Conservation (phyloP, 2,797 vertebrate genomes). For the Sebastes diploproa region DNA sequence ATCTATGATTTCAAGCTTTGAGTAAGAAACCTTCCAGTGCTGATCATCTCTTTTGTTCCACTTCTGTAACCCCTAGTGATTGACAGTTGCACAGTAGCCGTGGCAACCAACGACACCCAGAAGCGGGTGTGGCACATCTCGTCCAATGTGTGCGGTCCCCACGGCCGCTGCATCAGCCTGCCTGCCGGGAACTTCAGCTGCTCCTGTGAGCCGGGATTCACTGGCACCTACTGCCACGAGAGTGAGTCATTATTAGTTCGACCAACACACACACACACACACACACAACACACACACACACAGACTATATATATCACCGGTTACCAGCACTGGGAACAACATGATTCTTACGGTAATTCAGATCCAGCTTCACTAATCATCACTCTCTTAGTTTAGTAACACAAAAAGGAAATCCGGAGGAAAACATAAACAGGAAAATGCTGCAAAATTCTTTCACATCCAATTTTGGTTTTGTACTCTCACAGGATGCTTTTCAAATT, state of each 20-base stretch:
- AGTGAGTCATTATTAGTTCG: conserved; percentile 83
- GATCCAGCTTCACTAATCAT: conserved; percentile 13
- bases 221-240: conserved; percentile 94
- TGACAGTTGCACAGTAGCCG: conserved; percentile 92
- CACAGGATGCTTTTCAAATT: neutral
- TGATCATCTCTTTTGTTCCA: neutral
- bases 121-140: conserved; percentile 84
- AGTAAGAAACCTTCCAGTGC: neutral
- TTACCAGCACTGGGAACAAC: conserved; percentile 44
- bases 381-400: conserved; percentile 28
- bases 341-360: conserved; percentile 32
- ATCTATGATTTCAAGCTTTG: neutral
- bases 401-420: neutral
- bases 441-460: neutral
- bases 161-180: conserved; percentile 90
- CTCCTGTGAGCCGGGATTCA: conserved; percentile 92
- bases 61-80: conserved; percentile 81
- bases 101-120: conserved; percentile 83
- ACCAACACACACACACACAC: neutral
- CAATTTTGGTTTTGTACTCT: neutral
- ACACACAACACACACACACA: conserved; percentile 3
- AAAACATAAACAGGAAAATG: neutral
- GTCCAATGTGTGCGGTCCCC: conserved; percentile 93
- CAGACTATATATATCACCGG: conserved; percentile 56
- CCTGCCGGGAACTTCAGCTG: conserved; percentile 95